Evolutionary conservation across 2,113 vertebrate genomes (phyloP), one percentile per base, ranked within the genome.

Genomic region (Pollachius pollachius): DNA sequence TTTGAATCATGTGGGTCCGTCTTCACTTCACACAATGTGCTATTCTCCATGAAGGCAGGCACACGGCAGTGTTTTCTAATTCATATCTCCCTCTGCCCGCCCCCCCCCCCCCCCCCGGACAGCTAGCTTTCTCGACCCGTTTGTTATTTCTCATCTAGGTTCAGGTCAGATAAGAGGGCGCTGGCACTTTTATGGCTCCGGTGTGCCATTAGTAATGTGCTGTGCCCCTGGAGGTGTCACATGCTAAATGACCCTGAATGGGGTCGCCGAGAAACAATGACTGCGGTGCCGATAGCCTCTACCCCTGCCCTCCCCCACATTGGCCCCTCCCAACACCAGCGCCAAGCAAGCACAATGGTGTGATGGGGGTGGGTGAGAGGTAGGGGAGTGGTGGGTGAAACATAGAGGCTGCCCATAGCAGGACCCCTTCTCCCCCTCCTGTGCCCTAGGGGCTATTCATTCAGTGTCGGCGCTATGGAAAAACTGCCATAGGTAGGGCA

Each of bases 171-270:
- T 71, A 63, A 67, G 30, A 64, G 69, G 15, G 56, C 79, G 79
- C 67, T 88, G 88, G 89, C 88, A 89, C 82, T 70, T 86, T 81
- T 79, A 81, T 85, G 75, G 80, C 75, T 77, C 68, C 62, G 84
- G 69, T 75, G 72, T 86, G 79, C 85, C 83, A 79, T 91, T 88
- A 84, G 79, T 41, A 77, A 81, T 84, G 69, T 75, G 66, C 81
- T 67, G 77, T 88, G 85, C 88, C 87, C 85, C 83, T 67, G 65
- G 84, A 88, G 84, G 88, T 89, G 88, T 91, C 87, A 78, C 84
- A 89, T 89, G 89, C 80, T 88, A 89, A 90, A 88, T 88, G 84
- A 90, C 88, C 89, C 89, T 84, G 88, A 90, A 89, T 85, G 83
- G 83, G 84, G 84, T 85, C 69, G 71, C 72, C 63, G 52, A 71